Percentiles rank a stretch among this genome's conserved stretches.
Conservation (phyloP, 2,888 invertebrate species). For the Seladonia tumulorum region DNA sequence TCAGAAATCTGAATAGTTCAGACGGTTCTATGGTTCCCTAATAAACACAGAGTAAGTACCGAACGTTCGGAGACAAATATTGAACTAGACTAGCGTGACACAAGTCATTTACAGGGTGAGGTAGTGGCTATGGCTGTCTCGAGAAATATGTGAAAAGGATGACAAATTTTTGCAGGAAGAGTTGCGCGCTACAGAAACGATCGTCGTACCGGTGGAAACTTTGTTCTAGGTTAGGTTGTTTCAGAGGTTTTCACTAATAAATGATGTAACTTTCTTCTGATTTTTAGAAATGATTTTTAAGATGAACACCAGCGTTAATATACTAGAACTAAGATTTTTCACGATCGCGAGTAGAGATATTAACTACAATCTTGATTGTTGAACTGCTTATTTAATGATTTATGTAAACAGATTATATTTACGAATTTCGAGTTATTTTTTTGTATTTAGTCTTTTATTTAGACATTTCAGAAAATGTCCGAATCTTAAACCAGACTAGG, state of each 20-base stretch:
- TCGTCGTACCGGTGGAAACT: not conserved
- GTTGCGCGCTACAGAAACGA: not conserved
- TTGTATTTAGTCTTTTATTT: too few species aligned
- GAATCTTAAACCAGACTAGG: too few species aligned
- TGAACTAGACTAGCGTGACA: not conserved
- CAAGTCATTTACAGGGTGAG: not conserved
- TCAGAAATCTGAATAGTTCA: not conserved
- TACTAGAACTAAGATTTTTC: too few species aligned
- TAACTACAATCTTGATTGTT: too few species aligned
- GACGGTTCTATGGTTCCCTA: not conserved
- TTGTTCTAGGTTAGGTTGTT: not conserved
- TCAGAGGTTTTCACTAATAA: not conserved
- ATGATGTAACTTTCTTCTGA: not conserved
- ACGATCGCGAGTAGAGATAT: too few species aligned
- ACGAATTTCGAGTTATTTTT: too few species aligned
- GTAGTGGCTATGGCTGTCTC: not conserved
- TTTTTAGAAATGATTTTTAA: not conserved
- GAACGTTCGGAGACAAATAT: conserved; percentile 9
- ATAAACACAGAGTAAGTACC: not conserved
- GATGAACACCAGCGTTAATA: not conserved
- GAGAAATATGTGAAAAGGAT: not conserved
- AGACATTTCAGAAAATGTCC: too few species aligned
- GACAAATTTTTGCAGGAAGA: not conserved
- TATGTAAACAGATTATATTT: too few species aligned
- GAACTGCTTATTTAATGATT: not conserved